Percentiles rank a stretch among this genome's conserved stretches.
Evolutionary conservation across 2,797 vertebrate genomes (phyloP).

Genomic region (Threskiornis aethiopicus): DNA sequence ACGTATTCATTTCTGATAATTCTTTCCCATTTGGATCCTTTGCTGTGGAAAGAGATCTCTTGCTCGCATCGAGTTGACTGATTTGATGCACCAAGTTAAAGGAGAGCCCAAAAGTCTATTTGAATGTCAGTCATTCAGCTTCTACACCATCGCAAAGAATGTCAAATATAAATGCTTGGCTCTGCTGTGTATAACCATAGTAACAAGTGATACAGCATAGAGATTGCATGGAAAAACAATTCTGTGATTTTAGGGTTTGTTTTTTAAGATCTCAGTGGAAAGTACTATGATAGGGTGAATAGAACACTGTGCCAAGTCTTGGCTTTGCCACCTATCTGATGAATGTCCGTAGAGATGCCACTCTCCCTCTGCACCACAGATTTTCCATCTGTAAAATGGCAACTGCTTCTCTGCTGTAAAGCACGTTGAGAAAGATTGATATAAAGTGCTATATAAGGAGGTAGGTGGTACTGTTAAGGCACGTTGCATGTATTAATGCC

Average conservation of each 20-base stretch:
- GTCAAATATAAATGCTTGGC: background rate
- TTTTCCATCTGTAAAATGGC: background rate
- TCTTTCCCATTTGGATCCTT: background rate
- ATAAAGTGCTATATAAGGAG: accelerated
- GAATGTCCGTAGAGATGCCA: background rate
- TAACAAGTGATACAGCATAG: background rate
- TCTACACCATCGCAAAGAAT: background rate
- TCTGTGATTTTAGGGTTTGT: background rate
- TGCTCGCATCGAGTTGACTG: background rate
- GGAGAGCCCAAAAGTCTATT: background rate
- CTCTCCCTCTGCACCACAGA: background rate
- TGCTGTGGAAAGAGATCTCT: background rate
- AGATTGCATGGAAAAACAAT: background rate
- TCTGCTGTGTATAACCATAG: background rate
- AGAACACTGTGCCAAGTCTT: background rate
- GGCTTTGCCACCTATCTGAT: background rate
- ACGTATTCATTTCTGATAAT: background rate
- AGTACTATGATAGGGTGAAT: background rate
- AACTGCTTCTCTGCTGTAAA: background rate
- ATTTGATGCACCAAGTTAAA: background rate
- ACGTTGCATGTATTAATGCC: background rate
- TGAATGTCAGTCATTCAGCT: background rate
- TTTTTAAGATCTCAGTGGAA: background rate
- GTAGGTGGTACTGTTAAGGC: background rate
- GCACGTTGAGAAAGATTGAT: background rate